Percentiles rank a stretch among this genome's conserved stretches.
phyloP scores from a whole-genome alignment of 1,140 invertebrate species.

The Halyomorpha halys region DNA sequence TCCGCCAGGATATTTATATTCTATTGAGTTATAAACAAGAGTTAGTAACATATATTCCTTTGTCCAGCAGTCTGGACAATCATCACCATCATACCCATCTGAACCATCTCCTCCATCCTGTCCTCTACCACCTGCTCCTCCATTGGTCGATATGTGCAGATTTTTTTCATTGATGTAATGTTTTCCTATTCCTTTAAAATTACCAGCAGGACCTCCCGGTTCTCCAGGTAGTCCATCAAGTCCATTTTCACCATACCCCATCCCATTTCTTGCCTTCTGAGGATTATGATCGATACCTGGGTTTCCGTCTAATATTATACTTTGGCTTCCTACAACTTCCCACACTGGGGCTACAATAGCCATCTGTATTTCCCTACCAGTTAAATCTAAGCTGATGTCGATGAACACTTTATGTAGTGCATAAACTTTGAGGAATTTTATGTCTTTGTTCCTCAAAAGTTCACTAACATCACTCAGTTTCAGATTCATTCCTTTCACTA shows the following conservation, averaged over 20 bases:
- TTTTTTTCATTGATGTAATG: background rate
- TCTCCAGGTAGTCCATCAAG: background rate
- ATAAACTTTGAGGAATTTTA: background rate
- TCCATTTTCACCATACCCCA: background rate
- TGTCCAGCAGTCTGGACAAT: background rate
- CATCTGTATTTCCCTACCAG: background rate
- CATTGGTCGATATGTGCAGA: background rate
- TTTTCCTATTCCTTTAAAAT: background rate
- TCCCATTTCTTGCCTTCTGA: background rate
- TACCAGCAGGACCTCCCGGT: constrained; percentile 10
- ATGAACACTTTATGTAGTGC: background rate
- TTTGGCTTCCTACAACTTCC: constrained; percentile 3
- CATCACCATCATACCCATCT: background rate
- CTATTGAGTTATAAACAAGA: no score
- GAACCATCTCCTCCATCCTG: constrained; percentile 1
- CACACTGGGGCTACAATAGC: constrained; percentile 19
- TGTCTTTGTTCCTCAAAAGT: background rate
- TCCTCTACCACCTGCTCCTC: background rate
- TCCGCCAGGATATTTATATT: no score
- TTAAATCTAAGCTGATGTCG: background rate
- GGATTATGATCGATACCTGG: background rate
- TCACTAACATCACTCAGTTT: no score
- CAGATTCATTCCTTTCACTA: background rate
- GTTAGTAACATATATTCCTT: background rate
- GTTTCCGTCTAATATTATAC: constrained; percentile 18